These are phyloP conservation scores for Passerculus sandwichensis DNA, from an alignment of 2,797 vertebrate genomes.

Conservation along the genomic window DNA sequence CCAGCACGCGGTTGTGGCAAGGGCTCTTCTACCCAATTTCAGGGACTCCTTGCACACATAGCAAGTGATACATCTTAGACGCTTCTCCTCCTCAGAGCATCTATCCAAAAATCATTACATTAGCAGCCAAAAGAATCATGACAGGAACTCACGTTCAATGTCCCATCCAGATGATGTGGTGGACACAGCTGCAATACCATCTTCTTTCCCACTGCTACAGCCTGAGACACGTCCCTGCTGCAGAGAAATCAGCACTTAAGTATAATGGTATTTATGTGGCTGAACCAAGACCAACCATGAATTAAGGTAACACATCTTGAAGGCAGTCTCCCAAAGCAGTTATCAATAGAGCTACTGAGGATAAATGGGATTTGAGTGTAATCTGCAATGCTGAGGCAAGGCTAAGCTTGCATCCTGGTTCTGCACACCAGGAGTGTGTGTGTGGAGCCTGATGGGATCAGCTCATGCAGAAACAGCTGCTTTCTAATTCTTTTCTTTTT, in stretches of 20 bases:
- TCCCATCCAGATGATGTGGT: not conserved
- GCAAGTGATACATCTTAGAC: not conserved
- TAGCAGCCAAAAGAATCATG: not conserved
- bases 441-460: not conserved
- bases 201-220: not conserved
- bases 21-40: not conserved
- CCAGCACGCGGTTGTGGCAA: not conserved
- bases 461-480: not conserved
- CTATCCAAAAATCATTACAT: not conserved
- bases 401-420: not conserved
- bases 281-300: not conserved
- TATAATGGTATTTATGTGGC: not conserved
- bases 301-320: not conserved
- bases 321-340: not conserved
- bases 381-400: not conserved
- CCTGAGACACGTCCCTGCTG: not conserved
- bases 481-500: not conserved
- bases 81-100: not conserved
- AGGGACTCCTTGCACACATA: not conserved
- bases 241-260: not conserved
- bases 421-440: not conserved
- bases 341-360: not conserved
- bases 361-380: not conserved
- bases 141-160: not conserved
- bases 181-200: not conserved